A percentile compares a stretch with the other conserved stretches of the same genome.
Conservation (phyloP, 2,797 vertebrate genomes). For the Halcyon smyrnensis region DNA sequence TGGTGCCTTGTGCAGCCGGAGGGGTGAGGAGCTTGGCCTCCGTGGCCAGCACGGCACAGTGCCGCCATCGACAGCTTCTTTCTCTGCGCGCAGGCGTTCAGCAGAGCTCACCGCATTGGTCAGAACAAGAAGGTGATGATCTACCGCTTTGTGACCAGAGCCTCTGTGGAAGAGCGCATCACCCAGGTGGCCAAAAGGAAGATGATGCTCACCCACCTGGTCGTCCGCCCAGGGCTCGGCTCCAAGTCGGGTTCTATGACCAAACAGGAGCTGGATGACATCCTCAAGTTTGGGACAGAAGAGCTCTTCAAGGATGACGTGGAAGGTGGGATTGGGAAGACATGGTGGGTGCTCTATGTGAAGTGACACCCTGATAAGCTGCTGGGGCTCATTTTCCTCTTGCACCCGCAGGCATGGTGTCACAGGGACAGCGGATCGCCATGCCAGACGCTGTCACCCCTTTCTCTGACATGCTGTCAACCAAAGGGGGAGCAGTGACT, state of each 20-base stretch:
- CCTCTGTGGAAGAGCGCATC: constrained; percentile 96
- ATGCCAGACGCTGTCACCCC: constrained; percentile 56
- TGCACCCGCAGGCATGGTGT: constrained; percentile 69
- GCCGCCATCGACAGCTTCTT: rapidly evolving
- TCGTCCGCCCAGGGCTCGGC: constrained; percentile 94
- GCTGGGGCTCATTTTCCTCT: neutral
- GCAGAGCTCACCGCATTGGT: constrained; percentile 95
- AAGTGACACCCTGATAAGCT: neutral
- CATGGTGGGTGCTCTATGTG: rapidly evolving
- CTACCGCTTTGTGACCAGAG: constrained; percentile 96
- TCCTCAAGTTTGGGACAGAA: constrained; percentile 97
- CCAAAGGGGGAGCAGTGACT: constrained; percentile 67
- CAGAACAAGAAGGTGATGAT: constrained; percentile 99
- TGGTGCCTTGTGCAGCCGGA: neutral
- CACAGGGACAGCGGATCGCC: constrained; percentile 75
- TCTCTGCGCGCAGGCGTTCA: constrained; percentile 87
- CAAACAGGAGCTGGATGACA: constrained; percentile 97
- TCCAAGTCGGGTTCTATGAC: constrained; percentile 99
- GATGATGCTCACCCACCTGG: constrained; percentile 99
- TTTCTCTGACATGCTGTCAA: constrained; percentile 58
- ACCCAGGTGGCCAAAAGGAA: constrained; percentile 98
- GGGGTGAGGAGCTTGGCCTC: neutral
- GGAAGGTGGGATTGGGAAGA: constrained; percentile 78
- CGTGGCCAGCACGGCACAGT: rapidly evolving
- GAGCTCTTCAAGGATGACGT: constrained; percentile 98